Base-by-base conservation (phyloP, 2,113 vertebrate species). In the Perca flavescens region DNA sequence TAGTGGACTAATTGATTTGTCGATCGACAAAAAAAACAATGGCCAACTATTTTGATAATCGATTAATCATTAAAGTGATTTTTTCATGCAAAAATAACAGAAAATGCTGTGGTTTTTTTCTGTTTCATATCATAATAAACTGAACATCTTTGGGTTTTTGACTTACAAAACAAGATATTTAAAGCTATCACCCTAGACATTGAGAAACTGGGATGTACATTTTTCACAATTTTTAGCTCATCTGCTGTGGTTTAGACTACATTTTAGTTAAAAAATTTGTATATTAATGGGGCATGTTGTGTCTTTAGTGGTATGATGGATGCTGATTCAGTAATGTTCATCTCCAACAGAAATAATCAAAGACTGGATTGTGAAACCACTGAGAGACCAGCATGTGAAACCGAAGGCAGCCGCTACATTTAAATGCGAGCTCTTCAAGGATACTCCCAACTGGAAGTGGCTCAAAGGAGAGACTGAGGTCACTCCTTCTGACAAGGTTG, bases 311-410 rank as follows among this genome's bases (percentile, higher is more conserved):
- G 12, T 47, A 1, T 7, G 19, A 65, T 28, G 2, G 5, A 58
- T 9, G 25, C 47, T 62, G 19, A 74, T 21, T 74, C n/a, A 25
- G 12, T 70, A 5, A 67, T 57, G 21, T 80, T 65, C 69, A 5
- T 65, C 15, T 79, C 70, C 71, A 40, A 53, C 93, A 99, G 98
- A 99, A 93, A 81, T 99, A 28, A 96, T 99, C 84, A 96, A 97
- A 91, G 98, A 99, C 28, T 99, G 98, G 98, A 94, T 99, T 61
- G 97, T 97, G 74, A 99, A 95, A 87, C 97, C 98, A 22, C 95
- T 99, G 83, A 96, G 96, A 85, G 97, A 99, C 76, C 98, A 99
- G 88, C 98, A 99, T 53, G 98, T 99, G 63, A 99, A 99, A 90
- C 98, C 97, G 7, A 99, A 99, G 86, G 94, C 95, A 50, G 93